A percentile compares a stretch with the other conserved stretches of the same genome.
Evolutionary conservation across 2,797 vertebrate species (phyloP).

Genomic region (Scolopax rusticola): DNA sequence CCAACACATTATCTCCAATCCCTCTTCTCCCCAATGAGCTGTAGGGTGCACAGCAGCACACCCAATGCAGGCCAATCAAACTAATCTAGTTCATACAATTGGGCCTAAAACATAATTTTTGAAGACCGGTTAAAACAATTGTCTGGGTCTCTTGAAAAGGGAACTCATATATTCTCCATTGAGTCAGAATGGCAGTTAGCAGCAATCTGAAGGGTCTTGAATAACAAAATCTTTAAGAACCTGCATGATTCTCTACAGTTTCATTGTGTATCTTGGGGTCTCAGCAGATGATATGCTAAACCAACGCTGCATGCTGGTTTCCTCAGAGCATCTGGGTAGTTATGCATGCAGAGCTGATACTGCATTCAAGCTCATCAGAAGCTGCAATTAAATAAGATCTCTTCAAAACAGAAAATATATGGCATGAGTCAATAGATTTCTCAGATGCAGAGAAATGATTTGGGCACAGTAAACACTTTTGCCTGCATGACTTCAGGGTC

Average conservation of each 20-base stretch:
- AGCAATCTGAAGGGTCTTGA: background rate
- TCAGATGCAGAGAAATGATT: conserved; percentile 4
- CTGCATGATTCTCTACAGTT: background rate
- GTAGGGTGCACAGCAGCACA: background rate
- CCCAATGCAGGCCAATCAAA: background rate
- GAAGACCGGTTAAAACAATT: background rate
- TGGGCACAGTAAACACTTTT: conserved; percentile 11
- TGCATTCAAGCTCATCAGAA: background rate
- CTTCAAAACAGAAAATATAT: conserved; percentile 14
- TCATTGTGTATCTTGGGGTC: background rate
- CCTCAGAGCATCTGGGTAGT: background rate
- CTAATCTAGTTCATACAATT: background rate
- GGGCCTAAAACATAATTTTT: background rate
- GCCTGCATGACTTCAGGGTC: background rate
- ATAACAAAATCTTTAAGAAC: background rate
- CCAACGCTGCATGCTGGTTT: background rate
- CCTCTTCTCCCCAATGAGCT: background rate
- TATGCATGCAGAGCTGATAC: background rate
- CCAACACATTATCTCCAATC: background rate
- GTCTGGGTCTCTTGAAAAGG: background rate
- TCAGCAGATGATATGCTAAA: background rate
- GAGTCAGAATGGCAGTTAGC: background rate
- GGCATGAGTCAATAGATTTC: conserved; percentile 45
- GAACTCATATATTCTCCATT: background rate
- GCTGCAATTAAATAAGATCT: conserved; percentile 12